phyloP scores from a whole-genome alignment of 2,888 invertebrate species.

The Norana najaformis region DNA sequence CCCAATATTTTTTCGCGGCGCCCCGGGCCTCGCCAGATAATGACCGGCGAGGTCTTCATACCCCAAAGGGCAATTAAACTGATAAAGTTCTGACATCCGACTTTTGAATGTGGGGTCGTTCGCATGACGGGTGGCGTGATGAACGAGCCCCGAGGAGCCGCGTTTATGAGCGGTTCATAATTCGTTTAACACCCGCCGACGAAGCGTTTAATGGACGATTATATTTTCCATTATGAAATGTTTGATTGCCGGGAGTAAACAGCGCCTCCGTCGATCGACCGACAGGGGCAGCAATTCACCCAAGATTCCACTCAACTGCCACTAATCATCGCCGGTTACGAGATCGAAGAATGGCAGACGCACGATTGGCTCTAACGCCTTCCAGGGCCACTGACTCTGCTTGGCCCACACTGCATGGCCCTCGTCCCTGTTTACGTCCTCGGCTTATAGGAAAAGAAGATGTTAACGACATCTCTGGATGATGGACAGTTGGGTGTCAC shows the following conservation, averaged over 20 bases:
- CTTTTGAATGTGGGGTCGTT: conserved; percentile 13
- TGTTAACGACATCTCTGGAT: conserved; percentile 5
- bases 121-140: conserved; percentile 5
- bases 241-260: neutral
- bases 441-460: neutral
- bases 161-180: neutral
- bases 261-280: neutral
- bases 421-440: neutral
- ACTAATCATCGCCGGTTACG: neutral
- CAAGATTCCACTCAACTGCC: too few relatives aligned
- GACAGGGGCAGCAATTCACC: neutral
- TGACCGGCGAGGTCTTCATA: neutral
- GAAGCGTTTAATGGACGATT: conserved; percentile 22
- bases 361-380: neutral
- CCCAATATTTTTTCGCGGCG: conserved; percentile 10
- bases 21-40: neutral
- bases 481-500: neutral
- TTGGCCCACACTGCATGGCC: neutral
- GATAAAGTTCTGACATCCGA: conserved; percentile 13
- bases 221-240: conserved; percentile 21
- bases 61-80: conserved; percentile 13
- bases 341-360: neutral
- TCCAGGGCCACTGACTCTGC: neutral
- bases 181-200: conserved; percentile 20
- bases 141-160: conserved; percentile 23